Evolutionary conservation across 2,797 vertebrate genomes (phyloP), one percentile per base, ranked within the genome.

Genomic region (Mycteria americana): DNA sequence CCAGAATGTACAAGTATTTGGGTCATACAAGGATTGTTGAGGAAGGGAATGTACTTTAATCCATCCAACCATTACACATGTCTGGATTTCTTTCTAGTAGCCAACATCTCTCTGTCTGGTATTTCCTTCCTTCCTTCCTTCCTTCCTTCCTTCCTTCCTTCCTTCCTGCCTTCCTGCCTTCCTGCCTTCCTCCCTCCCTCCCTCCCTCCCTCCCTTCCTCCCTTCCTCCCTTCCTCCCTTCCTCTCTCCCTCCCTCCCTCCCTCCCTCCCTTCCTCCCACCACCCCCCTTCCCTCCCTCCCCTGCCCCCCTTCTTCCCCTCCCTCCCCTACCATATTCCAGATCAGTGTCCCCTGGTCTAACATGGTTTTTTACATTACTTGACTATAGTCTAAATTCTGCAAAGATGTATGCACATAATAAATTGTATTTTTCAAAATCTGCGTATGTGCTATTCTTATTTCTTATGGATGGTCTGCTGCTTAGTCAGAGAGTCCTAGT

Each of bases 1-100:
- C 11, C 81, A 92, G 54, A 92, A 91, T 89, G 89, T 93, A 75
- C 48, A 94, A 88, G 68, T 72, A 51, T 83, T 94, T 73, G 56
- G 72, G 86, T 97, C 54, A 79, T 77, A 46, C 15, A 93, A 85
- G 64, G 70, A 50, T 63, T 87, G 60, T 33, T 88, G 78, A 94
- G 65, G 57, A 94, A 87, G 60, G 60, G 59, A 93, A 59, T 85
- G 41, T 85, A 46, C 60, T 94, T 93, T 35, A 81, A 50, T 84
- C 35, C 59, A 74, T 85, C 67, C 70, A 92, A 5, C 67, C 51
- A 56, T 89, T 91, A 82, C 48, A 46, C 11, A 74, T 85, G 37
- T 88, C 60, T 83, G 53, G 43, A 87, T 85, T 87, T 88, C 46
- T 84, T 93, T 80, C 62, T 84, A 85, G 57, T 86, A 83, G n/a